Base-by-base conservation (phyloP, 1,140 invertebrate genomes). In the Macrobrachium rosenbergii region DNA sequence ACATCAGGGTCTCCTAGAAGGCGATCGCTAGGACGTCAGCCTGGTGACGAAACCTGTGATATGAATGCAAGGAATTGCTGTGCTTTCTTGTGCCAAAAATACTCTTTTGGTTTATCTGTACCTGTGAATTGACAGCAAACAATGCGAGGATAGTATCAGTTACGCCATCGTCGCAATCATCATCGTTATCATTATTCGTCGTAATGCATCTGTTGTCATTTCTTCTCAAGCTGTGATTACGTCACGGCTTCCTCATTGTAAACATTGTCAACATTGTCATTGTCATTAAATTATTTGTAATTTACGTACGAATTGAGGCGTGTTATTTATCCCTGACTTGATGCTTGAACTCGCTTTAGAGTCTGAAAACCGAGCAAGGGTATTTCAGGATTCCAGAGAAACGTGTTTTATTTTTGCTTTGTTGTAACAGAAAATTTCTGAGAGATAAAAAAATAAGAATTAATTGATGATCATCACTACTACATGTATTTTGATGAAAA, bases 81-180 rank as follows among this genome's bases (percentile, higher is more conserved):
- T 67, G 37, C 23, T 72, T 72, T 17, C 69, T 72, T 72, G 69
- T 72, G 21, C 69, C 69, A 72, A 72, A 72, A 72, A n/a, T 14
- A 12, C 21, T 16, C 11, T n/a, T 11, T 72, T 72, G 11, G 23
- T 72, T 72, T 37, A 2, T 3, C 2, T 17, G 23, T 72, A n/a
- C 69, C 37, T n/a, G 23, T 23, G 69, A 23, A 14, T 28, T 72
- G 16, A n/a, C 19, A 21, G 21, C 67, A 69, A n/a, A 3, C 21
- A 23, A 3, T 69, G 23, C 69, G 11, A 72, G 69, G 69, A 28
- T 37, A 72, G 21, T 21, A 28, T 14, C 2, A 28, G 3, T 2
- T 28, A 43, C 23, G 21, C 52, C 17, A 72, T 72, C 21, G 5
- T 16, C 21, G 28, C 3, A 37, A 28, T 14, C 12, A 72, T 28